phyloP scores from a whole-genome alignment of 2,113 vertebrate genomes.

The Gymnarchus niloticus region DNA sequence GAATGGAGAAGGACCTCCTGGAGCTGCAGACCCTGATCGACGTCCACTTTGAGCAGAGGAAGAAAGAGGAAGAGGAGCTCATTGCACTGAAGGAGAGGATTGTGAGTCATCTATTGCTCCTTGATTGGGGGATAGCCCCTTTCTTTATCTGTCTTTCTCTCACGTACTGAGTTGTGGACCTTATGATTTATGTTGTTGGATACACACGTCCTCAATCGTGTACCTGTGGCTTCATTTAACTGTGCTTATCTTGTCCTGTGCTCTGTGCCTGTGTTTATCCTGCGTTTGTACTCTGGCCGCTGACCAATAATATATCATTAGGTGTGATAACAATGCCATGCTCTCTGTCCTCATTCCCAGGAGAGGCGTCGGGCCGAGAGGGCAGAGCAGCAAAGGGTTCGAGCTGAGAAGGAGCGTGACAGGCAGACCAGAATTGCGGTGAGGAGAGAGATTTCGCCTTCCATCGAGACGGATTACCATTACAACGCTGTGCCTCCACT shows the following conservation, averaged over 20 bases:
- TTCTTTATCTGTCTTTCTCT: neutral
- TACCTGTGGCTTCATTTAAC: neutral
- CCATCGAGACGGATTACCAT: too few species aligned
- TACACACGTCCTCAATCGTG: neutral
- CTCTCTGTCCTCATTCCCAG: constrained; percentile 48
- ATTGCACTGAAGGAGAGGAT: constrained; percentile 89
- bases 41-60: constrained; percentile 86
- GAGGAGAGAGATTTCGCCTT: constrained; percentile 36
- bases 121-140: neutral
- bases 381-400: constrained; percentile 85
- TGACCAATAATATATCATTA: too few species aligned
- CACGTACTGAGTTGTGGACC: neutral
- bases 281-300: neutral
- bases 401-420: constrained; percentile 88
- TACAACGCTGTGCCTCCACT: neutral
- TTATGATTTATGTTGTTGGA: too few species aligned
- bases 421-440: constrained; percentile 84
- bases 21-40: constrained; percentile 95
- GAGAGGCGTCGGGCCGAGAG: constrained; percentile 84
- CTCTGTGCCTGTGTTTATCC: neutral
- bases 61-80: constrained; percentile 93
- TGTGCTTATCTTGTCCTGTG: neutral
- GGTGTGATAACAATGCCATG: neutral
- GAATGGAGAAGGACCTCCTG: constrained; percentile 93
- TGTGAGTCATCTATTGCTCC: constrained; percentile 57